A percentile compares a stretch with the other conserved stretches of the same genome.
Evolutionary conservation across 2,888 invertebrate species (phyloP).

Genomic region (Cenopis cana): DNA sequence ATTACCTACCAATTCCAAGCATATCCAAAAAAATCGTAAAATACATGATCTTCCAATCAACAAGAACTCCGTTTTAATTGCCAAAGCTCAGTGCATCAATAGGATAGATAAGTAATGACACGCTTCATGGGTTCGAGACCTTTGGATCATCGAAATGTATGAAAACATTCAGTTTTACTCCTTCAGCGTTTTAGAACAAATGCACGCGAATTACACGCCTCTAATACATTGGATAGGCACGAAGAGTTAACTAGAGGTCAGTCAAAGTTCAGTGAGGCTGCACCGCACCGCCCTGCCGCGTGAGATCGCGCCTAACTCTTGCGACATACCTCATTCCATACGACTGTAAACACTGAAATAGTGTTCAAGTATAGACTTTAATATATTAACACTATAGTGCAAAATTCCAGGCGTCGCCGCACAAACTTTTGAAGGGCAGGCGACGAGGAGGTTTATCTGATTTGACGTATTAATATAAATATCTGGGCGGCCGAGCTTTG

Average conservation of each 20-base stretch:
- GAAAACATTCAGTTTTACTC: constrained; percentile 12
- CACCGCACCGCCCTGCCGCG: constrained; percentile 53
- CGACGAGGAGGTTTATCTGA: neutral
- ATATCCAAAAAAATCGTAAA: neutral
- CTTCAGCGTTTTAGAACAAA: constrained; percentile 22
- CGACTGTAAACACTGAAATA: constrained; percentile 34
- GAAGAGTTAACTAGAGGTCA: constrained; percentile 60
- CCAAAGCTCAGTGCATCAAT: neutral
- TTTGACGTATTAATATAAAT: neutral
- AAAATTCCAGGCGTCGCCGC: neutral
- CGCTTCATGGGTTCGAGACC: neutral
- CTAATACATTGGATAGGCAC: constrained; percentile 35
- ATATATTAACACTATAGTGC: constrained; percentile 18
- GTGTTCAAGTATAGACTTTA: constrained; percentile 29
- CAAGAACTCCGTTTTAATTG: constrained; percentile 14
- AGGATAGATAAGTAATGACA: neutral
- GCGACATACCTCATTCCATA: constrained; percentile 51
- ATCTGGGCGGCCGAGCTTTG: no score
- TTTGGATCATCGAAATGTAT: neutral
- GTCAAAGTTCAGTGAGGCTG: constrained; percentile 65
- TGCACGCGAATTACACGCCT: constrained; percentile 23
- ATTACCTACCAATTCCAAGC: no score
- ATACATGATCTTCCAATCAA: constrained; percentile 5
- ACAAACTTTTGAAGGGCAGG: constrained; percentile 20
- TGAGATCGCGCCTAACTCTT: constrained; percentile 53